phyloP scores from a whole-genome alignment of 2,888 invertebrate genomes.

The Cremastinae sp. region DNA sequence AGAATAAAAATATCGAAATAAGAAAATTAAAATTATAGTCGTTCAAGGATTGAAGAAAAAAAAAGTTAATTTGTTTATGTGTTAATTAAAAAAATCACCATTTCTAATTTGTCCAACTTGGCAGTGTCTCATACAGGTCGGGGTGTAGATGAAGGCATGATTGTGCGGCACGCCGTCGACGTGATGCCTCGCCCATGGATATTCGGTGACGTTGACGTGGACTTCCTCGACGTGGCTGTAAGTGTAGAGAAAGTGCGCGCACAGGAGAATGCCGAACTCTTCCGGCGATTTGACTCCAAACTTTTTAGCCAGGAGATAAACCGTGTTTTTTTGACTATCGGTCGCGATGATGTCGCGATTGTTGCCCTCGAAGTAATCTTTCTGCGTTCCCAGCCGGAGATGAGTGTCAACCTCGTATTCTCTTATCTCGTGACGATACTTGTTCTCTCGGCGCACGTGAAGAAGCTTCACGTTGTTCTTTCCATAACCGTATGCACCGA shows the following conservation, averaged over 20 bases:
- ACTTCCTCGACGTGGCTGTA: slow-evolving; percentile 89
- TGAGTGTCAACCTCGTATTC: slow-evolving; percentile 89
- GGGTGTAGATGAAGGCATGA: slow-evolving; percentile 89
- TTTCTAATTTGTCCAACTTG: slow-evolving; percentile 86
- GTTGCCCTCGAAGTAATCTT: slow-evolving; percentile 88
- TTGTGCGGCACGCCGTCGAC: slow-evolving; percentile 84
- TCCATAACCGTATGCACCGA: slow-evolving; percentile 87
- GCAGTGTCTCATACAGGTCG: slow-evolving; percentile 86
- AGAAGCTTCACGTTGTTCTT: slow-evolving; percentile 89
- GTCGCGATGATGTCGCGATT: slow-evolving; percentile 91
- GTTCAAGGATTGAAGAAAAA: too few species aligned
- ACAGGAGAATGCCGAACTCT: slow-evolving; percentile 88
- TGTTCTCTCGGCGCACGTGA: slow-evolving; percentile 86
- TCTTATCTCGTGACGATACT: slow-evolving; percentile 85
- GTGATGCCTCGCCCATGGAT: slow-evolving; percentile 88
- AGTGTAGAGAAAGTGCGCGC: slow-evolving; percentile 88
- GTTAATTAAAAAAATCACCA: too few species aligned
- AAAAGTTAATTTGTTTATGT: too few species aligned
- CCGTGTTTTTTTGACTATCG: slow-evolving; percentile 91
- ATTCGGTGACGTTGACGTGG: slow-evolving; percentile 86
- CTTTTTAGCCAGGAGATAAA: slow-evolving; percentile 89
- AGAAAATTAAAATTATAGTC: not conserved
- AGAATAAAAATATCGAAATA: slow-evolving; percentile 13
- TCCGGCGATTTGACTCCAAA: slow-evolving; percentile 89
- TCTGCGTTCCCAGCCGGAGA: slow-evolving; percentile 86